Evolutionary conservation across 2,113 vertebrate species (phyloP), one percentile per base, ranked within the genome.

Genomic region (Microcebus griseorufus): DNA sequence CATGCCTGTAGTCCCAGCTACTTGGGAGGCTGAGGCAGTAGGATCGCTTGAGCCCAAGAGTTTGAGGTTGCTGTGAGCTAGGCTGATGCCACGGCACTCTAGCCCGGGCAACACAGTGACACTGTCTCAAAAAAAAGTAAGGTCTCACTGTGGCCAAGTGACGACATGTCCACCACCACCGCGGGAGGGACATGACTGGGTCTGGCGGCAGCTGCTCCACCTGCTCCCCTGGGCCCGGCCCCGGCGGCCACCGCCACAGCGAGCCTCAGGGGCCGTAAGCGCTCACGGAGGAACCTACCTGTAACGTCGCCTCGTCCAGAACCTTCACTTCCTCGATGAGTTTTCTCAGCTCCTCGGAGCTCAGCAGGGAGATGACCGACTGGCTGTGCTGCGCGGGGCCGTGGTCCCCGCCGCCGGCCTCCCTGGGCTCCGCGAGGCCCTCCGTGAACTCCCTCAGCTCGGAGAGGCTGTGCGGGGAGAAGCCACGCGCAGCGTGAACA

Each of bases 311-410:
- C 92, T 99, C 98, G 0, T 99, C 99, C 76, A 99, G 98, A 12
- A 96, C 98, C 95, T 99, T 99, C 76, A 99, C 99, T 98, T 99
- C 99, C 96, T 99, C 98, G 22, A 99, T 99, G 93, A 99, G 99
- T 51, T 91, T 97, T 85, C 98, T 96, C n/a, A 99, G 97, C 75
- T 99, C 99, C 93, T 99, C 98, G 8, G 98, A 86, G 7, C 99
- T 99, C 96, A 99, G 99, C 67, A 99, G 98, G 84, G 99, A 99
- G 96, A 99, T 99, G 85, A 99, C 99, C 0, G 99, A 99, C 86
- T 99, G 99, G 60, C 99, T 98, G 5, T 98, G 62, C 60, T 97
- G 97, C 76, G 98, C 91, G 42, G 97, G 80, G 39, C 97, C 0
- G 0, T 79, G 95, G 53, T 98, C 97, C 48, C 70, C 64, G 58